A percentile compares a stretch with the other conserved stretches of the same genome.
Conservation (phyloP, 2,113 vertebrate species). For the Notothenia coriiceps region DNA sequence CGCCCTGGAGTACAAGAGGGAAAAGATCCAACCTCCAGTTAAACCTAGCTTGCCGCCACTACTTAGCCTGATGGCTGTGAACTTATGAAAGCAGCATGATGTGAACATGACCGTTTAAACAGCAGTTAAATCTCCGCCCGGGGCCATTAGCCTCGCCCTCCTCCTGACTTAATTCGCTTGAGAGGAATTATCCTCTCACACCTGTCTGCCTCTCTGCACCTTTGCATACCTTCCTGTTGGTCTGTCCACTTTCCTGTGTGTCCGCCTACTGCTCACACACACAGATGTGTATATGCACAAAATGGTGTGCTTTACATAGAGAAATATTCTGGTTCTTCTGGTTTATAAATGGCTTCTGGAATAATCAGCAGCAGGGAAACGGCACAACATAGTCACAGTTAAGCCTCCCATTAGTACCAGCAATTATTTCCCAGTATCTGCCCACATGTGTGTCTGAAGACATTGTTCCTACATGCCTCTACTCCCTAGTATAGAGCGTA, state of each 20-base stretch:
- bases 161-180: constrained; percentile 22
- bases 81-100: constrained; percentile 7
- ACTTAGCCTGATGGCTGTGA: constrained; percentile 7
- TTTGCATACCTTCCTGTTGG: constrained; percentile 15
- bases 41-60: not conserved
- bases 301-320: not conserved
- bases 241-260: constrained; percentile 1
- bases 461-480: not conserved
- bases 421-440: constrained; percentile 11
- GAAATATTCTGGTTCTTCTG: not conserved
- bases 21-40: not conserved
- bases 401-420: constrained; percentile 31
- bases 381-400: not conserved
- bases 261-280: not conserved
- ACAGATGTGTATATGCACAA: not conserved
- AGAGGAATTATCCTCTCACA: constrained; percentile 17
- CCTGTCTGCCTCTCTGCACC: constrained; percentile 18
- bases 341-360: not conserved
- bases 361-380: not conserved
- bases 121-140: constrained; percentile 46
- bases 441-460: constrained; percentile 1
- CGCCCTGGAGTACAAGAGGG: not conserved
- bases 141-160: constrained; percentile 24
- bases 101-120: constrained; percentile 48
- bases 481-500: not conserved